Evolutionary conservation across 1,140 invertebrate genomes (phyloP).

Genomic region (Choristoneura fumiferana): DNA sequence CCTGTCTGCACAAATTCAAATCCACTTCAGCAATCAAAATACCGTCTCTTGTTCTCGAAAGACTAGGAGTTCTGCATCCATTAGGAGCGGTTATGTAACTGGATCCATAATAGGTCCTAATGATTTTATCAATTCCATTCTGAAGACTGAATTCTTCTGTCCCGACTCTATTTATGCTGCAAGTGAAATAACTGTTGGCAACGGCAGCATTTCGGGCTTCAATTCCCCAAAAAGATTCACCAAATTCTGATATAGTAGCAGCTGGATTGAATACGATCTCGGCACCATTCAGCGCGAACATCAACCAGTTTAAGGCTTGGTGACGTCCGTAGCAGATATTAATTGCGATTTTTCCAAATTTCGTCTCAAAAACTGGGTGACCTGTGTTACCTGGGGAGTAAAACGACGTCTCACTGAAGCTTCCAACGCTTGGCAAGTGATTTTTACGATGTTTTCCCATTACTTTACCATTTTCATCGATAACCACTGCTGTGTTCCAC

Average conservation of each 20-base stretch:
- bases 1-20: constrained; percentile 97
- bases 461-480: constrained; percentile 90
- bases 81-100: constrained; percentile 96
- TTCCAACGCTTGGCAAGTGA: constrained; percentile 97
- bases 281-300: constrained; percentile 97
- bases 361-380: constrained; percentile 94
- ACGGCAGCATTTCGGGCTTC: constrained; percentile 98
- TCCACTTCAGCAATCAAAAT: constrained; percentile 94
- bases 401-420: constrained; percentile 99
- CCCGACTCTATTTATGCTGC: constrained; percentile 97
- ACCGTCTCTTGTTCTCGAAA: constrained; percentile 92
- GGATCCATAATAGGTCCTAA: constrained; percentile 98
- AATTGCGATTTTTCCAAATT: constrained; percentile 93
- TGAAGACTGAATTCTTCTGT: constrained; percentile 96
- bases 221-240: constrained; percentile 97
- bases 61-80: constrained; percentile 92
- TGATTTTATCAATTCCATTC: constrained; percentile 86
- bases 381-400: constrained; percentile 97
- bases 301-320: constrained; percentile 98
- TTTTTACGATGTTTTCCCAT: constrained; percentile 98
- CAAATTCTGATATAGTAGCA: constrained; percentile 90
- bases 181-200: constrained; percentile 95
- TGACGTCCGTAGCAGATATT: constrained; percentile 99
- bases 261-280: constrained; percentile 99
- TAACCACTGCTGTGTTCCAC: constrained; percentile 98